These are phyloP conservation scores for Ovibos moschatus DNA, from an alignment of 2,113 vertebrate species.

Conservation along the genomic window DNA sequence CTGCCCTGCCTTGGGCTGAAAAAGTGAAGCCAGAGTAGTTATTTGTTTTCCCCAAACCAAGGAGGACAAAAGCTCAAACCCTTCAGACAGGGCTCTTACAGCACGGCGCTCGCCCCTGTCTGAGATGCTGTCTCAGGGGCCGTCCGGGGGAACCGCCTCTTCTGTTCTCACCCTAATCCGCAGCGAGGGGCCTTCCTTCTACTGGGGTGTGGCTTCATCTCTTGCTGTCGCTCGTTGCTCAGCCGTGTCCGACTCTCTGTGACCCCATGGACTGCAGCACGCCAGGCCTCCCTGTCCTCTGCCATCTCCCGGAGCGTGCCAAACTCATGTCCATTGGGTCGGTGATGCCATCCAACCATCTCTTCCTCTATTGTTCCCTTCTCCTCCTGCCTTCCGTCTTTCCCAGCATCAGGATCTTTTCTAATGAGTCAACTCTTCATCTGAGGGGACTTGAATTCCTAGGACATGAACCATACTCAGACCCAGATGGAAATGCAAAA, in stretches of 20 bases:
- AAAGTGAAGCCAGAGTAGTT: background rate
- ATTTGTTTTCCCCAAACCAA: background rate
- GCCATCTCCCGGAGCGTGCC: background rate
- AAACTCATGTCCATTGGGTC: background rate
- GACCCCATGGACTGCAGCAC: background rate
- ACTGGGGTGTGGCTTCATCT: background rate
- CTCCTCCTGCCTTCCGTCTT: background rate
- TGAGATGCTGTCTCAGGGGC: background rate
- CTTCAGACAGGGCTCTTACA: background rate
- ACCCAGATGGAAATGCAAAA: background rate
- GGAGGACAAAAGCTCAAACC: background rate
- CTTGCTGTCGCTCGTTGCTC: background rate
- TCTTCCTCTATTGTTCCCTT: background rate
- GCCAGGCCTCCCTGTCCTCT: background rate
- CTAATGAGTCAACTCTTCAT: background rate
- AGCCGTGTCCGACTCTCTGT: background rate
- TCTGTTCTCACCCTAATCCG: background rate
- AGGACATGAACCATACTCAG: background rate
- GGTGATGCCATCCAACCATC: background rate
- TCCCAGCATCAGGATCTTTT: background rate
- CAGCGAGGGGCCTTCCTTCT: background rate
- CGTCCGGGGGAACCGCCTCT: background rate
- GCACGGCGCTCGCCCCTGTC: rapidly evolving
- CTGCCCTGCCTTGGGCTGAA: background rate
- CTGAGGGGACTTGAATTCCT: background rate